Evolutionary conservation across 1,140 invertebrate genomes (phyloP), one percentile per base, ranked within the genome.

Genomic region (Whitmania pigra): DNA sequence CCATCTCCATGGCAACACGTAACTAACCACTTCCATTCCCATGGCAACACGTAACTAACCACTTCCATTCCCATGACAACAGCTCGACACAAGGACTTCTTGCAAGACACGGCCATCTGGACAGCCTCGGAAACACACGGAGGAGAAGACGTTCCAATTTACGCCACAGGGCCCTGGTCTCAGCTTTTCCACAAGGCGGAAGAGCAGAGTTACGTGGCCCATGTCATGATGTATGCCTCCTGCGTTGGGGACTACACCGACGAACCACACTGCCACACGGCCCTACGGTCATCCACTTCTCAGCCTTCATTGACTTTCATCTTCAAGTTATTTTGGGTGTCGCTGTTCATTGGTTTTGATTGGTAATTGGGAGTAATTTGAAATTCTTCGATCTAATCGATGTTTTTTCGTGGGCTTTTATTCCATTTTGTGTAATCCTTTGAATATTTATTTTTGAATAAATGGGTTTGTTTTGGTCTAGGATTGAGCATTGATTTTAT

Each of bases 161-260:
- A 83, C 73, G 82, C 82, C 27, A 75, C 60, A 22, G 92, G 93
- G 72, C 91, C 92, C 1, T 88, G 88, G 82, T 87, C 91, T 0
- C 91, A 95, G 82, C 82, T 96, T 6, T 91, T 96, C 76, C 89
- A 92, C 77, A 88, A 87, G 31, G 87, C 93, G 0, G 92, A 94
- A 77, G 93, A 97, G 79, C 92, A 96, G 79, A 89, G 88, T 77
- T 94, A 92, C 79, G 88, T 96, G 9, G 88, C 89, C 20, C 88
- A 92, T 79, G 90, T 89, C 0, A 88, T 95, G 66, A 88, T 86
- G 4, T 82, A 81, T 67, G 81, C 83, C 22, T 76, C 81, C 6
- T 84, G 83, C 72, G 78, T 83, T n/a, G 80, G 81, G 2, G 57
- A 71, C 31, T 76, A 77, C 71, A 72, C 66, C 67, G 55, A 73